These are phyloP conservation scores for Cremastobaeus sp. DNA, from an alignment of 2,888 invertebrate species.

Conservation along the genomic window DNA sequence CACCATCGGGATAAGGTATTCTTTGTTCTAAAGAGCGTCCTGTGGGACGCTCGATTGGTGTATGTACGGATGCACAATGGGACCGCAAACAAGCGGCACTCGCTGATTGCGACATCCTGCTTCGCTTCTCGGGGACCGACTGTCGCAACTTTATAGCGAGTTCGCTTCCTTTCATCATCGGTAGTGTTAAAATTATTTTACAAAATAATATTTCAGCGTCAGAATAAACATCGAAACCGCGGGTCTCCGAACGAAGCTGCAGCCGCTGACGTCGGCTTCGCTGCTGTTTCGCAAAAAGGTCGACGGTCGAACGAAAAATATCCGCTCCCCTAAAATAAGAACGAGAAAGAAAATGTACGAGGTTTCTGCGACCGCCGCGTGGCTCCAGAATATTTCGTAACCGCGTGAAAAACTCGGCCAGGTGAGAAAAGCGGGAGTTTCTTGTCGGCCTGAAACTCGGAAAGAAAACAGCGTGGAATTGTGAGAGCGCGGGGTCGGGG, in stretches of 20 bases:
- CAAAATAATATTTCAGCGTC: constrained; percentile 31
- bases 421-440: not conserved
- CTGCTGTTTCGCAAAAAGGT: too few species aligned
- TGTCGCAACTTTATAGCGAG: constrained; percentile 57
- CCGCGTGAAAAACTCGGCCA: not conserved
- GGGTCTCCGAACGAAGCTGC: not conserved
- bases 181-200: constrained; percentile 55
- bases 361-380: too few species aligned
- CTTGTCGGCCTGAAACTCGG: not conserved
- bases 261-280: too few species aligned
- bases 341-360: not conserved
- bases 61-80: constrained; percentile 60
- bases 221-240: constrained; percentile 26
- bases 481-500: not conserved
- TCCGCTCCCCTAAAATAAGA: not conserved
- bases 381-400: too few species aligned
- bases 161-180: constrained; percentile 58
- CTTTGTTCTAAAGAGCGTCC: constrained; percentile 55
- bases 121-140: constrained; percentile 60
- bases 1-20: constrained; percentile 44
- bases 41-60: constrained; percentile 56
- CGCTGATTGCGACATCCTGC: constrained; percentile 61
- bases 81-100: constrained; percentile 60
- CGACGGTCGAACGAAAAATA: not conserved
- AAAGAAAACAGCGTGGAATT: constrained; percentile 8